Base-by-base conservation (phyloP, 2,797 vertebrate species). In the Acipenser ruthenus region DNA sequence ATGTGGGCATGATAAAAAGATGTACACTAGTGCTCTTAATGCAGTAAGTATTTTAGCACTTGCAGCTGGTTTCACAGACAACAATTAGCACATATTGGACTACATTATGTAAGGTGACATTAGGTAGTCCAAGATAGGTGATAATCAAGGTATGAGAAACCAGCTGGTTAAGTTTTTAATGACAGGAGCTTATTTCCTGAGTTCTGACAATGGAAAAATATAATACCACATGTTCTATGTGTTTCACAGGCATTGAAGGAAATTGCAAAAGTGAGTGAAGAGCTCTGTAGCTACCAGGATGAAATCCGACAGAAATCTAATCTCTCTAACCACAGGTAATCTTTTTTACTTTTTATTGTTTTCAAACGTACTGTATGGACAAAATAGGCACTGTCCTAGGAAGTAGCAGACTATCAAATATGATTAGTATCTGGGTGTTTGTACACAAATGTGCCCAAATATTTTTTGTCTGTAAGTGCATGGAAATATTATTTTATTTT, bases 281-380 rank as follows among this genome's bases (percentile, higher is more conserved):
- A 99, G 79, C 86, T 99, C 68, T 97, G 95, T 83, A 97, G 88
- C 88, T 99, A 96, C 85, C 96, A 98, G 88, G 92, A 96, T 76
- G 93, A 97, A 88, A 93, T 95, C 74, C 86, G 78, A 77, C 92
- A 84, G 80, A 93, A 79, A 76, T 87, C 89, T 59, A 90, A 75
- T 66, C 88, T 37, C 37, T 37, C 37, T 37, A 37, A 92, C 71
- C 92, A 86, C 83, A 92, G 94, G 96, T 98, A 88, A 74, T 6
- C 37, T 11, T 58, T 58, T 13, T 64, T 10, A 12, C 10, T 51
- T 55, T 50, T 23, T 63, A n/a, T 51, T 12, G 11, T 60, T 10
- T 68, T 63, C 49, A 13, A 52, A 15, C 23, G 12, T 37, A 6
- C 37, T 37, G 37, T 37, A 37, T 37, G 37, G 37, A 37, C 5